These are phyloP conservation scores for Climacteris rufus DNA, from an alignment of 2,113 vertebrate genomes.

Conservation along the genomic window DNA sequence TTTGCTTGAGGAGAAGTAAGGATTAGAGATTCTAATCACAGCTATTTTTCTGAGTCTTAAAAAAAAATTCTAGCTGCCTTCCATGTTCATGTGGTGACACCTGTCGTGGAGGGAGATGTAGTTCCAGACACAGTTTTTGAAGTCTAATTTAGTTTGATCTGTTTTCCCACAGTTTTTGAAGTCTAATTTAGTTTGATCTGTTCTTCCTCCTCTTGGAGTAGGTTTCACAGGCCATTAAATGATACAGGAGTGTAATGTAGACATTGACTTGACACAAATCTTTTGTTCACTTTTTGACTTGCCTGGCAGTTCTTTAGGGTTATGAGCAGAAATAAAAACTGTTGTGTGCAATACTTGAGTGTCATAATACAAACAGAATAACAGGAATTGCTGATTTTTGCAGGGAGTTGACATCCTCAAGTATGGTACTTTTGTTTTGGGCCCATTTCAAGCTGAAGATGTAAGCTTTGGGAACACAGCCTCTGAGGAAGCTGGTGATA, in stretches of 20 bases:
- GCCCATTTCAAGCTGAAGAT: background rate
- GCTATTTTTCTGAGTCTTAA: background rate
- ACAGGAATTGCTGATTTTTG: background rate
- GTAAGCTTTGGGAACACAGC: background rate
- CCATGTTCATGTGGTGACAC: background rate
- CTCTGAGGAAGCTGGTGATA: background rate
- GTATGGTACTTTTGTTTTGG: background rate
- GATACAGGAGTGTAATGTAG: background rate
- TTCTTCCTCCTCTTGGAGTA: background rate
- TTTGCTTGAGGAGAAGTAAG: background rate
- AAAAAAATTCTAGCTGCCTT: background rate
- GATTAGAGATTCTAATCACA: background rate
- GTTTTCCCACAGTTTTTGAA: background rate
- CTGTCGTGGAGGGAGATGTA: background rate
- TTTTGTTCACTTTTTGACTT: background rate
- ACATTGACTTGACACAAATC: background rate
- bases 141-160: background rate
- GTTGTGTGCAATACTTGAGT: background rate
- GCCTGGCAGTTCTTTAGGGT: background rate
- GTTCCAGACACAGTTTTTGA: background rate
- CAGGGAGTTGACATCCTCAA: background rate
- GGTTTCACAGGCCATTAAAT: background rate
- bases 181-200: background rate
- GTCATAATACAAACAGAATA: background rate
- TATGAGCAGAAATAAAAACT: background rate